phyloP scores from a whole-genome alignment of 2,888 invertebrate species.

The Physocephala rufipes region DNA sequence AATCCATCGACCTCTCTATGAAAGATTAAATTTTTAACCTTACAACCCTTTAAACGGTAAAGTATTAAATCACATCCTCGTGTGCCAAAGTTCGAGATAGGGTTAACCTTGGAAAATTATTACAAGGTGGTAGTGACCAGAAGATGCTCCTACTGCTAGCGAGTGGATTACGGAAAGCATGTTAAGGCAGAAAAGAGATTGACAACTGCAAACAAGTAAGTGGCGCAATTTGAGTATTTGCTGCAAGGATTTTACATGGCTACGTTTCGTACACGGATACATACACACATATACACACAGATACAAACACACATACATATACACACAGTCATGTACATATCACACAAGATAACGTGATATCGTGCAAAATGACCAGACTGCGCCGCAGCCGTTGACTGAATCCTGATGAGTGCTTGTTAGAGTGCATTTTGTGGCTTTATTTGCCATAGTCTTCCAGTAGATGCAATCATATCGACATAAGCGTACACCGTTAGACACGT shows the following conservation, averaged over 20 bases:
- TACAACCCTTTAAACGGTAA: too few relatives aligned
- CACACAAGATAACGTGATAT: background rate
- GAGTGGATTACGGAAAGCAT: background rate
- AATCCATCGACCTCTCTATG: too few relatives aligned
- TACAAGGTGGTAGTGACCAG: background rate
- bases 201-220: background rate
- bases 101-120: too few relatives aligned
- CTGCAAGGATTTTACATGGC: background rate
- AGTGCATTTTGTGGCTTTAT: slow-evolving; percentile 58
- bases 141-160: background rate
- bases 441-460: slow-evolving; percentile 54
- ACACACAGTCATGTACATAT: background rate
- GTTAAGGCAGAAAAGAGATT: too few relatives aligned
- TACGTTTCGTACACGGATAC: background rate
- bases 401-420: slow-evolving; percentile 24
- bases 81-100: too few relatives aligned
- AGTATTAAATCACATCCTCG: too few relatives aligned
- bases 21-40: too few relatives aligned
- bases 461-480: slow-evolving; percentile 26
- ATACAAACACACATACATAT: slow-evolving; percentile 12
- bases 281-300: background rate
- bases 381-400: background rate
- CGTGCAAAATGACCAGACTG: background rate
- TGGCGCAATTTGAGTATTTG: slow-evolving; percentile 9
- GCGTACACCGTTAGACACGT: background rate